Base-by-base conservation (phyloP, 2,113 vertebrate genomes). In the Syngnathus typhle region DNA sequence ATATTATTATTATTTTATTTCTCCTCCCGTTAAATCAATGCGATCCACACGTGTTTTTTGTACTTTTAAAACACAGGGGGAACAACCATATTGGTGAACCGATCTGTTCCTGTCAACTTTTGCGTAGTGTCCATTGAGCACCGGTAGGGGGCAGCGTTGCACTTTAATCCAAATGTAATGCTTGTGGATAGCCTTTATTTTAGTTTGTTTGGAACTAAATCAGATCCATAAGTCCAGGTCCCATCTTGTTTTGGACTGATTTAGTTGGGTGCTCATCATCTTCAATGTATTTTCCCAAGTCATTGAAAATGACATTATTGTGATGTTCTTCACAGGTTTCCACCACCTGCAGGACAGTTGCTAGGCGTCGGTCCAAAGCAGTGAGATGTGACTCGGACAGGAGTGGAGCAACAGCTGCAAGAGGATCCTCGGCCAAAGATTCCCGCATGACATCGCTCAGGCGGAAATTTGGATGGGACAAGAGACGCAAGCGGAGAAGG, bases 401-500 rank as follows among this genome's bases (percentile, higher is more conserved):
- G 36, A 99, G 72, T 0, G 97, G 95, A 0, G 90, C 90, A 61
- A 94, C 87, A 23, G 1, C 89, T 47, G 90, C 92, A 92, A 99
- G 92, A 67, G 88, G 91, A 81, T 99, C 97, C 74, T 70, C 82
- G 21, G 84, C 78, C 72, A 99, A 83, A 0, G 96, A 96, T 70
- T 98, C 94, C 0, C 92, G 92, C 95, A 98, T 94, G 59, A 94
- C 78, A 0, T 94, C 93, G 0, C 95, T 95, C 54, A 98, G 90
- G 38, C 38, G 88, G 65, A 93, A 95, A 39, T 58, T 54, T 0
- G 81, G 71, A 75, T 92, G 80, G 58, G 89, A 90, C 90, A 97
- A 90, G 69, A 99, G 91, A 11, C 87, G 90, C 55, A 90, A 5
- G 19, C 72, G 78, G 67, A 94, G 92, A 71, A 98, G 91, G 58